Evolutionary conservation across 2,888 invertebrate genomes (phyloP), one percentile per base, ranked within the genome.

Genomic region (Hartigia nigra): DNA sequence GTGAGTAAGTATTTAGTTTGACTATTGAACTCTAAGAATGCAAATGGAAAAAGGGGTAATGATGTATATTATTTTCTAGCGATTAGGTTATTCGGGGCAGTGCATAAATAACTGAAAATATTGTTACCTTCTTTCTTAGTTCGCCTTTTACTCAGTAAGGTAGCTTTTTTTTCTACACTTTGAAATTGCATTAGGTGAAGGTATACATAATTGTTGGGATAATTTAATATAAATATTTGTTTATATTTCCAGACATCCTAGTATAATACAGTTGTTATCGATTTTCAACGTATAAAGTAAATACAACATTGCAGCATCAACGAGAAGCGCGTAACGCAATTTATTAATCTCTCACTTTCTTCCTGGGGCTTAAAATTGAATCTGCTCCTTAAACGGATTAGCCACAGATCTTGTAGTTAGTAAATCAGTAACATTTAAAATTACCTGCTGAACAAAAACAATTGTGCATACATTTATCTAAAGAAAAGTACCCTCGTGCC

Each of bases 211-310:
- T 55, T 55, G 23, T 55, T 55, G 55, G 23, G 55, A 55, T 55
- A 55, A 55, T 55, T 55, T 55, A 55, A 55, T 79, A 79, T 79
- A 79, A 79, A 79, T 79, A 79, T 72, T 79, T 74, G 74, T 74
- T 76, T 79, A 79, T 79, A 79, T 76, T 79, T 79, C 12, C 76
- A 35, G 76, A 76, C 69, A 76, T 79, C 76, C 76, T 79, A 79
- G 34, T 79, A 79, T 76, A 69, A 74, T 79, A 79, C 79, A 79
- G 70, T 79, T 79, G 77, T 79, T 72, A 72, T 75, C 36, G 34
- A 55, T 37, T 75, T 75, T 75, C 70, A 74, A 79, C 69, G 70
- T 75, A 77, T 79, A 77, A 75, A 79, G 75, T 79, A 79, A 77
- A 79, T 76, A 79, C 74, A 79, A 34, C 76, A 78, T 77, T 77